A percentile compares a stretch with the other conserved stretches of the same genome.
These are phyloP conservation scores for Siniperca chuatsi DNA, from an alignment of 2,113 vertebrate species.

Conservation along the genomic window DNA sequence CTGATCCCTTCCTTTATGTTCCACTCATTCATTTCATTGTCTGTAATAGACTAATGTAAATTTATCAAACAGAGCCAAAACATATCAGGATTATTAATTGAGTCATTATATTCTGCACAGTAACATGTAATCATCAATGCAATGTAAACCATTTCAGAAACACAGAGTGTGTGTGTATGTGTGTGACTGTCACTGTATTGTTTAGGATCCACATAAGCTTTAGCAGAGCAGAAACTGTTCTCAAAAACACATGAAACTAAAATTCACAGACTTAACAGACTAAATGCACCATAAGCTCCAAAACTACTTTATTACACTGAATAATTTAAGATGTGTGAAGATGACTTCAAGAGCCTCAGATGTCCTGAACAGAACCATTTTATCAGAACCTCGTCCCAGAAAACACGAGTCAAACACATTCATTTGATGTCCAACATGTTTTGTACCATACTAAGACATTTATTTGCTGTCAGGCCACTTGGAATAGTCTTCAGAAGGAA, in stretches of 20 bases:
- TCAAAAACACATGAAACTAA: background rate
- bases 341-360: conserved; percentile 14
- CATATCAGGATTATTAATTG: conserved; percentile 53
- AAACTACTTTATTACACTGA: conserved; percentile 26
- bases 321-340: conserved; percentile 9
- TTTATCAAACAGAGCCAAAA: conserved; percentile 47
- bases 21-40: conserved; percentile 50
- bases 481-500: background rate
- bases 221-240: background rate
- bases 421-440: background rate
- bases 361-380: background rate
- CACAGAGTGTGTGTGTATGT: background rate
- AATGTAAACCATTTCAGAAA: conserved; percentile 3
- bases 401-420: background rate
- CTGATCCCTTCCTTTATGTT: conserved; percentile 73
- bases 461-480: background rate
- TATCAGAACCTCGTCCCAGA: background rate
- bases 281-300: background rate
- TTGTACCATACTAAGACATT: too few species aligned
- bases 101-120: conserved; percentile 11
- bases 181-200: conserved; percentile 4
- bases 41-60: conserved; percentile 51
- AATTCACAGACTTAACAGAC: background rate
- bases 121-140: conserved; percentile 27
- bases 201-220: background rate